phyloP scores from a whole-genome alignment of 2,888 invertebrate species.

The Sabatieria punctata region DNA sequence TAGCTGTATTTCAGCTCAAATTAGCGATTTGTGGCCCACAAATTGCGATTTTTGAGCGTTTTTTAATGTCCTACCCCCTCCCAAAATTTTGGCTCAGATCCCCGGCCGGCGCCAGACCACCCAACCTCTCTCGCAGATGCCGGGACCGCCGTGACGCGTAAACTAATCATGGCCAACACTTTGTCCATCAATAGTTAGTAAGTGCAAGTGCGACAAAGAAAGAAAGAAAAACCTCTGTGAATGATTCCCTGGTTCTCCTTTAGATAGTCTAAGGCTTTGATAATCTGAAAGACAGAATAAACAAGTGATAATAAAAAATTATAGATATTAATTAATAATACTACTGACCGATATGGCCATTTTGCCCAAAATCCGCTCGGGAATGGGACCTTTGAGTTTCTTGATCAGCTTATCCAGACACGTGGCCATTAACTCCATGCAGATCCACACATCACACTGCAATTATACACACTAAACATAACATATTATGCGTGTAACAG shows the following conservation, averaged over 20 bases:
- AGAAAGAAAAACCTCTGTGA: slow-evolving; percentile 48
- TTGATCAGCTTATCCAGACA: slow-evolving; percentile 93
- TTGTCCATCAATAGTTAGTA: no score
- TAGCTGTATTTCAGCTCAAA: no score
- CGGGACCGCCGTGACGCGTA: no score
- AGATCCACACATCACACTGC: slow-evolving; percentile 80
- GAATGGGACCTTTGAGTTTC: slow-evolving; percentile 65
- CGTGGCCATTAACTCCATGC: slow-evolving; percentile 98
- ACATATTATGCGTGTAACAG: neutral
- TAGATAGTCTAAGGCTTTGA: slow-evolving; percentile 86
- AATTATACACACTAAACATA: slow-evolving; percentile 9
- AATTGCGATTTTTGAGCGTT: no score
- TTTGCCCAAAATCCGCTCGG: slow-evolving; percentile 86
- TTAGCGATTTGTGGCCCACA: no score
- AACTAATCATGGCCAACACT: no score
- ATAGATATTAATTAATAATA: neutral
- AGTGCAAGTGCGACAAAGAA: no score
- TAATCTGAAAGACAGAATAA: slow-evolving; percentile 48
- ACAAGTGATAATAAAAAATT: slow-evolving; percentile 9
- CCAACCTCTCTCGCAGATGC: no score
- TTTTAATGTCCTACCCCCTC: no score
- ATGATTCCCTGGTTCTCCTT: slow-evolving; percentile 93
- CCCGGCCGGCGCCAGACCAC: no score
- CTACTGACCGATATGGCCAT: slow-evolving; percentile 75
- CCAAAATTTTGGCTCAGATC: no score